Evolutionary conservation across 2,888 invertebrate genomes (phyloP), one percentile per base, ranked within the genome.

Genomic region (Limnephilus lunatus): DNA sequence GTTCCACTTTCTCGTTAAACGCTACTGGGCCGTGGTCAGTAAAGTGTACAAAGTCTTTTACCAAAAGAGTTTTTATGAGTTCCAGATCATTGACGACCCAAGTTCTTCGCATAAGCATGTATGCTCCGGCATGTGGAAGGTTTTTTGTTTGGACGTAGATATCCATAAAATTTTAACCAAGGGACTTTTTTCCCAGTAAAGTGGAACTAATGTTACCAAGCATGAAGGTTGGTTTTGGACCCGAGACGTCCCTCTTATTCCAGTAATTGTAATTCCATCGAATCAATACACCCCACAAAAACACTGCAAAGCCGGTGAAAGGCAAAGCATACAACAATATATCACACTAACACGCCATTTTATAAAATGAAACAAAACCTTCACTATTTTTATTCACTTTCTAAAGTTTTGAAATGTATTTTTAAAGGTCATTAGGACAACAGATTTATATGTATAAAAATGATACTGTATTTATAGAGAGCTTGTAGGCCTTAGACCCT

Each of bases 31-130:
- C 94, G 87, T 97, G 96, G 94, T 97, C 97, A 94, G 97, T 96
- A 94, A 98, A 97, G 94, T 97, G 95, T 25, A 95, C 95, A 94
- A 97, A 97, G 94, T 97, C 97, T 94, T 96, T 96, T 86, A 96
- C 96, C 94, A 97, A 94, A 35, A 97, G 95, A 90, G 96, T 95
- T 93, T 97, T 97, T 2, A 97, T 96, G 92, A 97, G 94, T n/a
- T 97, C 96, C 19, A 97, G 96, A 94, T 97, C 97, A 91, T 97
- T 95, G 12, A 97, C 95, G 48, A 97, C 94, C 68, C 97, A 94
- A n/a, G 96, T 96, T 3, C 97, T 97, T 81, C 96, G 95, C 92
- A 96, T 96, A 93, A 97, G 96, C 93, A 97, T 96, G 94, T 97
- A 97, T 94, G 97, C 95, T 0, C 97, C 97, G 12, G 97, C 94